These are phyloP conservation scores for Sterna hirundo DNA, from an alignment of 2,113 vertebrate species.

Conservation along the genomic window DNA sequence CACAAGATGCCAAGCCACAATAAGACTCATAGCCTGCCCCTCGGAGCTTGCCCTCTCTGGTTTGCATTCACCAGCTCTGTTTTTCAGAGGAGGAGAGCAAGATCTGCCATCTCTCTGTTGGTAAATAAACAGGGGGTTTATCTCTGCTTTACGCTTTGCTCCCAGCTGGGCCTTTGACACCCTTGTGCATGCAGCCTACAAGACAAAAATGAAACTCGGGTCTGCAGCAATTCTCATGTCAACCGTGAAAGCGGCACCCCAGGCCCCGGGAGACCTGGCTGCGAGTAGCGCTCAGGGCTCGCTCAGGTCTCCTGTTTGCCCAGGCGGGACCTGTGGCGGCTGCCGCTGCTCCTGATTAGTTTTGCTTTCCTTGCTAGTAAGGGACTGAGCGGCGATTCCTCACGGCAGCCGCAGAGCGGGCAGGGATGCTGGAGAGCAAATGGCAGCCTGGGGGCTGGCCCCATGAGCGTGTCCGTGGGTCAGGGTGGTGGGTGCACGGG, in stretches of 20 bases:
- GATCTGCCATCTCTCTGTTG: neutral
- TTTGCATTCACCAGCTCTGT: neutral
- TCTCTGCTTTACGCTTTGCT: neutral
- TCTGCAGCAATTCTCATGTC: neutral
- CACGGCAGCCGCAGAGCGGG: fast-evolving
- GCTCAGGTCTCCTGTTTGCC: neutral
- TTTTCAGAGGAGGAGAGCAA: neutral
- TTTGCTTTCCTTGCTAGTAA: neutral
- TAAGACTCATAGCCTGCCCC: neutral
- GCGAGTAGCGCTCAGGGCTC: fast-evolving
- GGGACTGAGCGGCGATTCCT: fast-evolving
- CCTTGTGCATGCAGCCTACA: neutral
- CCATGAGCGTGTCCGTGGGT: fast-evolving
- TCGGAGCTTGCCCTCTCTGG: neutral
- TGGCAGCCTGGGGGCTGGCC: neutral
- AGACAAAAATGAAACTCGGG: neutral
- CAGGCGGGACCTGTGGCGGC: fast-evolving
- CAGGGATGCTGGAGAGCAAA: neutral
- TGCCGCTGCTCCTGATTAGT: neutral
- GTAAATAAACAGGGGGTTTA: neutral
- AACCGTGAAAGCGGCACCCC: neutral
- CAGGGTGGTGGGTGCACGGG: fast-evolving
- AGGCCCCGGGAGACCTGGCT: fast-evolving
- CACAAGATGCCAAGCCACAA: neutral
- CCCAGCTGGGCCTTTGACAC: neutral